Evolutionary conservation across 2,888 invertebrate species (phyloP).

Genomic region (Crocallis elinguaria): DNA sequence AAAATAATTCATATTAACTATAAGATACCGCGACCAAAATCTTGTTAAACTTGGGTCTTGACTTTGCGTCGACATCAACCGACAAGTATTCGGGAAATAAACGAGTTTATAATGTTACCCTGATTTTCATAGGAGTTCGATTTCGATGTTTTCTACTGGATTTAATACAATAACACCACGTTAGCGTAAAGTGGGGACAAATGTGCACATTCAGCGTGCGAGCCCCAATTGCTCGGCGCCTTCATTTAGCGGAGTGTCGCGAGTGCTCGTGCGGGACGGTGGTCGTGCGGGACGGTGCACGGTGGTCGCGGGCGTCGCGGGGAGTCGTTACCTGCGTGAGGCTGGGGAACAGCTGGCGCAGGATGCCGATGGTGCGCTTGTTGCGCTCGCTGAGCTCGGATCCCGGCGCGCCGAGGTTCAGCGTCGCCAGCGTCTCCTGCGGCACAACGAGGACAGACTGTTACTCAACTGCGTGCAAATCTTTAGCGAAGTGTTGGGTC

Average conservation of each 20-base stretch:
- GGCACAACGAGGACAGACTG: conserved; percentile 29
- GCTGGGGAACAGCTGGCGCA: conserved; percentile 89
- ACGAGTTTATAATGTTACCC: too few relatives aligned
- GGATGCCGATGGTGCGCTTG: conserved; percentile 91
- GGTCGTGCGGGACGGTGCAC: background rate
- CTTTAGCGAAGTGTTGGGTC: too few relatives aligned
- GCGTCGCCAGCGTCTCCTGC: conserved; percentile 88
- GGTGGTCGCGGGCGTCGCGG: background rate
- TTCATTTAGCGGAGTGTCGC: background rate
- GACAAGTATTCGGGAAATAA: too few relatives aligned
- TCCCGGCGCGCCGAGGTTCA: conserved; percentile 88
- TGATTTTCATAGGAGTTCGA: too few relatives aligned
- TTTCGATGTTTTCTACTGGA: too few relatives aligned
- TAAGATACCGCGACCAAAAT: too few relatives aligned
- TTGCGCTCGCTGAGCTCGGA: conserved; percentile 88
- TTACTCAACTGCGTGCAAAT: background rate
- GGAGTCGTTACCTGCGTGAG: conserved; percentile 87
- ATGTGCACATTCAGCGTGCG: background rate
- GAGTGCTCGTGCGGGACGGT: background rate
- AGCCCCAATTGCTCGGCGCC: background rate
- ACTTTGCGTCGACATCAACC: too few relatives aligned
- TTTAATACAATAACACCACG: too few relatives aligned
- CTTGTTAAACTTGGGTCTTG: too few relatives aligned
- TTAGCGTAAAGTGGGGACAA: background rate
- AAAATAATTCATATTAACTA: background rate